A percentile compares a stretch with the other conserved stretches of the same genome.
Conservation (phyloP, 2,113 vertebrate species). For the Ptilorrhoa leucosticta region DNA sequence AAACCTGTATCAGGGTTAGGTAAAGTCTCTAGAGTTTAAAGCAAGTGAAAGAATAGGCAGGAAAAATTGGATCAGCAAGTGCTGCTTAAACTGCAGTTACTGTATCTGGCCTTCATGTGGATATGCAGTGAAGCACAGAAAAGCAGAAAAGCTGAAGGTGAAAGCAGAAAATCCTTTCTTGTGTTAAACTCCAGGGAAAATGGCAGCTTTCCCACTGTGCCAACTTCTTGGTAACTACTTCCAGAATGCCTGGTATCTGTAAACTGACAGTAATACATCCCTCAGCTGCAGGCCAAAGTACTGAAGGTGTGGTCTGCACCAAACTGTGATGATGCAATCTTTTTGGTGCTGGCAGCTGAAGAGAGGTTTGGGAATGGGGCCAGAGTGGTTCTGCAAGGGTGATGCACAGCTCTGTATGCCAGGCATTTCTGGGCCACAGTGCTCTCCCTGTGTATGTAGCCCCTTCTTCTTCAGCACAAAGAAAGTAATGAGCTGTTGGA, state of each 20-base stretch:
- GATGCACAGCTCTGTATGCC: neutral
- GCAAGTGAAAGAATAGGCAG: neutral
- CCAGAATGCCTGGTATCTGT: neutral
- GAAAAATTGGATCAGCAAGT: neutral
- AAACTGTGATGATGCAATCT: neutral
- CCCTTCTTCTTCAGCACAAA: neutral
- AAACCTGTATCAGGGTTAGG: neutral
- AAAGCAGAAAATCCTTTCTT: neutral
- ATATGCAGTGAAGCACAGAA: neutral
- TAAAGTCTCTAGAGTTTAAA: neutral
- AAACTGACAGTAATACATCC: neutral
- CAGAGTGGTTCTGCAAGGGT: neutral
- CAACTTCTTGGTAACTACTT: neutral
- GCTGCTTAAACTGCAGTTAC: neutral
- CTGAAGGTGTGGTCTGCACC: neutral
- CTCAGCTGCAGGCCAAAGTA: neutral
- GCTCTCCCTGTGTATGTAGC: fast-evolving
- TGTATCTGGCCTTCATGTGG: neutral
- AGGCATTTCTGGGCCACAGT: fast-evolving
- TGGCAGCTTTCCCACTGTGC: neutral
- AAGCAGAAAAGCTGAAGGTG: neutral
- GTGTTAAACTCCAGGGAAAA: neutral
- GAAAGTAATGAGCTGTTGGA: neutral
- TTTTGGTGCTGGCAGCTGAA: neutral
- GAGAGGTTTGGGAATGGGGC: neutral